Percentiles rank a stretch among this genome's conserved stretches.
Evolutionary conservation across 1,140 invertebrate genomes (phyloP).

Genomic region (Papilio aristodemus): DNA sequence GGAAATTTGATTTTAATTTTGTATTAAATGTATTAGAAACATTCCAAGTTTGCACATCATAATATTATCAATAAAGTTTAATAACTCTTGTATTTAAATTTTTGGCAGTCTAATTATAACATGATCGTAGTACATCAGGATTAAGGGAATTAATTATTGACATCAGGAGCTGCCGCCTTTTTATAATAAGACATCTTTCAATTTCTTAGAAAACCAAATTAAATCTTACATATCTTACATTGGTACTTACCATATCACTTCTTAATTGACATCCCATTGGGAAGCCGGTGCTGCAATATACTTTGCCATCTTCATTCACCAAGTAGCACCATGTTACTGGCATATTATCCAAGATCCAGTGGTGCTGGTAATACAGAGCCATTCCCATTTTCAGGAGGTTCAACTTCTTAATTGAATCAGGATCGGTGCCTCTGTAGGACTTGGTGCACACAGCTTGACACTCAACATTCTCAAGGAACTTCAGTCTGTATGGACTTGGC

Average conservation of each 20-base stretch:
- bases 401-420: slow-evolving; percentile 86
- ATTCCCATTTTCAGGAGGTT: slow-evolving; percentile 94
- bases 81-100: too few relatives aligned
- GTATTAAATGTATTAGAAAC: too few relatives aligned
- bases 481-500: slow-evolving; percentile 92
- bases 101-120: too few relatives aligned
- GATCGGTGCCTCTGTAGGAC: slow-evolving; percentile 85
- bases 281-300: slow-evolving; percentile 96
- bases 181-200: too few relatives aligned
- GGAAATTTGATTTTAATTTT: too few relatives aligned
- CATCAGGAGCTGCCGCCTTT: too few relatives aligned
- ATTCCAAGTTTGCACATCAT: too few relatives aligned
- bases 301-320: slow-evolving; percentile 85
- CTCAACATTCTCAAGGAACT: slow-evolving; percentile 86
- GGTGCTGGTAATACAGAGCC: slow-evolving; percentile 98
- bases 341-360: slow-evolving; percentile 99
- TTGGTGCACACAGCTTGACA: slow-evolving; percentile 89
- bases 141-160: too few relatives aligned
- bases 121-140: too few relatives aligned
- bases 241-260: slow-evolving; percentile 69
- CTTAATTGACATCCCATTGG: slow-evolving; percentile 97
- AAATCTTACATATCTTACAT: too few relatives aligned
- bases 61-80: too few relatives aligned
- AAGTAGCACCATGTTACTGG: slow-evolving; percentile 97
- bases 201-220: neutral